phyloP scores from a whole-genome alignment of 2,797 vertebrate species.

The Galago senegalensis region DNA sequence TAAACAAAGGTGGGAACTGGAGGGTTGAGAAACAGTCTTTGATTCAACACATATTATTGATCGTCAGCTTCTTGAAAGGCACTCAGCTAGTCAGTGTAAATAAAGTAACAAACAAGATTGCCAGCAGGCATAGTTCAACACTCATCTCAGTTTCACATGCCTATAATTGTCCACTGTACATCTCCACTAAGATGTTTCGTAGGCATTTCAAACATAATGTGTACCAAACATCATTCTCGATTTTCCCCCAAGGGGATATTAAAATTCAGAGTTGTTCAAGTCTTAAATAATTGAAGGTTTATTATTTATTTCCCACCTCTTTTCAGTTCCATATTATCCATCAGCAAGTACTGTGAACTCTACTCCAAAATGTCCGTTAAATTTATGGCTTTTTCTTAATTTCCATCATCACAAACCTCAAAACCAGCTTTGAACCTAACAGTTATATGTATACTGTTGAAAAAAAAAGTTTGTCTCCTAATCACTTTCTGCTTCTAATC shows the following conservation, averaged over 20 bases:
- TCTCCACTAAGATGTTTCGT: not conserved
- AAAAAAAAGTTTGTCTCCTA: not conserved
- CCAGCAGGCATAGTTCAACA: not conserved
- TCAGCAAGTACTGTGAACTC: not conserved
- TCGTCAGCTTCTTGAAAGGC: not conserved
- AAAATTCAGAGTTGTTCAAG: slow-evolving; percentile 8
- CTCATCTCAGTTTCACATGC: not conserved
- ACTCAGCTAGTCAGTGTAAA: not conserved
- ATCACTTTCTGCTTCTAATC: not conserved
- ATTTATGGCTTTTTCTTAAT: not conserved
- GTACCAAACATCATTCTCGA: not conserved
- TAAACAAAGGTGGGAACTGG: not conserved
- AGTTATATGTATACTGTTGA: not conserved
- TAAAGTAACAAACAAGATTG: not conserved
- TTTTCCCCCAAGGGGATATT: not conserved
- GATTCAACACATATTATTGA: not conserved
- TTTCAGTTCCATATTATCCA: not conserved
- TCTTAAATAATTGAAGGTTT: not conserved
- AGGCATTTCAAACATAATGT: slow-evolving; percentile 17
- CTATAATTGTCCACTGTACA: not conserved
- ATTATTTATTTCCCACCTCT: not conserved
- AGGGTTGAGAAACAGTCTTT: not conserved
- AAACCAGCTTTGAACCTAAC: not conserved
- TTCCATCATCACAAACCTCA: not conserved
- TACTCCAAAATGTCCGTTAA: not conserved